Base-by-base conservation (phyloP, 2,797 vertebrate species). In the Muscicapa striata region DNA sequence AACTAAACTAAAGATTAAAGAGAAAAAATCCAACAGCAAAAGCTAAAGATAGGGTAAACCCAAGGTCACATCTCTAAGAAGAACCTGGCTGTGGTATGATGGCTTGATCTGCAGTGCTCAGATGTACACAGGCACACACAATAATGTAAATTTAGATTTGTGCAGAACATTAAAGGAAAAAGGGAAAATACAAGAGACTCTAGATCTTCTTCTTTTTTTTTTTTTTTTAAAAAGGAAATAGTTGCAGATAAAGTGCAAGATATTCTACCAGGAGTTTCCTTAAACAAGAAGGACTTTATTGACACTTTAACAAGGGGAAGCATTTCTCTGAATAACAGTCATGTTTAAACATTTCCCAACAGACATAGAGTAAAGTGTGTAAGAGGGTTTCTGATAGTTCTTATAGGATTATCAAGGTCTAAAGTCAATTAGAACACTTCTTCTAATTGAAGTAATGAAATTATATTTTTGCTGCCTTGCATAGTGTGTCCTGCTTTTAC, bases 201-300 rank as follows among this genome's bases (percentile, higher is more conserved):
- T 36, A 18, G 19, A 51, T 10, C 2, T 26, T 11, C 43, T 27
- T 10, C 38, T 82, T 19, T 41, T 82, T 21, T 27, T 16, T 38
- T 43, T 80, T 38, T 55, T 36, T 57, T 67, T 8, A 30, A 67
- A 30, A 34, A 88, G 89, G 45, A 91, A 87, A 90, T 94, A 90
- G 67, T 84, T 72, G 6, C 41, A 92, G 84, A 30, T 43, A 62
- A 94, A 93, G 69, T 67, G 72, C 77, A 90, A 73, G 51, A 59
- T 12, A 22, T 86, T 95, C 79, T 90, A 79, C 79, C 55, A 93
- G 59, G 67, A 93, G 51, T 89, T 94, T 94, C 38, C 91, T 97
- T 96, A 96, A 97, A 97, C 97, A 97, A 83, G 90, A 95, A 96
- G 66, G 94, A 96, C 41, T 94, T 95, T 84, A 94, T 75, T 97